Evolutionary conservation across 2,797 vertebrate species (phyloP), one percentile per base, ranked within the genome.

Genomic region (Pagetopsis macropterus): DNA sequence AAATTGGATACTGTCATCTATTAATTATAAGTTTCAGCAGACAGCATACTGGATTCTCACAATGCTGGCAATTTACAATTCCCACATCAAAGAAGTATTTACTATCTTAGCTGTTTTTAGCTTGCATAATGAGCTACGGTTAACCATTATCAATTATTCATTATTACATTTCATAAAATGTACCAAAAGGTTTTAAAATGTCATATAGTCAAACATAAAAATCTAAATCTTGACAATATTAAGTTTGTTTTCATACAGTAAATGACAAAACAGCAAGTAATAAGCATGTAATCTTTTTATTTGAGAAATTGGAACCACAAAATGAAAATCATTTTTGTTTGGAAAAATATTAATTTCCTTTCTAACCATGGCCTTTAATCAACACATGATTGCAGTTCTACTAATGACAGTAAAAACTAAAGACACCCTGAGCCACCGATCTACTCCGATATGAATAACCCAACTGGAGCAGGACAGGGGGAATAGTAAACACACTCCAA

Each of bases 1-100:
- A 65, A 43, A 54, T 66, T 55, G 70, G 40, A 31, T 55, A 48
- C 27, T 59, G 13, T 43, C 33, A 57, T 19, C 21, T 49, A 43
- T 12, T 63, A 45, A 23, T 62, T 9, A 75, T 65, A 48, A 10
- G 0, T 54, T 58, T 31, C 44, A 48, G 45, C 40, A 40, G 37
- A 62, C 57, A 66, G 37, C 17, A 40, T 9, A 21, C 15, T 23
- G 11, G 2, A 37, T 37, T 37, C 33, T n/a, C 69, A 56, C 52
- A 6, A 59, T n/a, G 11, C 3, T 12, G 68, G 5, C 5, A 6
- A 11, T 44, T 23, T 23, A 10, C 4, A 60, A 23, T 9, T 44
- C 13, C 33, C 11, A 40, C 27, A 58, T 27, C 3, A 54, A 31
- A 58, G 44, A 23, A 19, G 37, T 23, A 65, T 64, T 16, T 17